Base-by-base conservation (phyloP, 2,888 invertebrate species). In the Endomychus coccineus region DNA sequence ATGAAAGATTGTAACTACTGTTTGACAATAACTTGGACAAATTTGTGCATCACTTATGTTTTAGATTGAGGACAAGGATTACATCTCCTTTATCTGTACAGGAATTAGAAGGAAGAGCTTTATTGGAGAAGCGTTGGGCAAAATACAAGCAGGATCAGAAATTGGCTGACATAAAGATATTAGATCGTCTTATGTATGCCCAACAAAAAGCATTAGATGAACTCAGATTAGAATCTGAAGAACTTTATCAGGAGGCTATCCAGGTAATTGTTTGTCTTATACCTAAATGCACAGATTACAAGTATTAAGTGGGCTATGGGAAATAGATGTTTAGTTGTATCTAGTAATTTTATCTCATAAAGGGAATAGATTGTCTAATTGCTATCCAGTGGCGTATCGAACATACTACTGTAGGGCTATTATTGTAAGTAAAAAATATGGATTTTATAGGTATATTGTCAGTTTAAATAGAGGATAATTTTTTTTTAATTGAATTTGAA, bases 241-340 rank as follows among this genome's bases (percentile, higher is more conserved):
- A 88, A 22, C 70, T 96, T 1, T 96, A 94, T 62, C 74, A 82
- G 58, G 83, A 82, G 58, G 94, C 95, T 10, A 77, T 92, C 45
- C 74, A 81, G 75, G 85, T 85, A 65, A 51, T 43, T 45, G 10
- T n/a, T 32, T 36, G 31, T 16, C 11, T n/a, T n/a, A n/a, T n/a
- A n/a, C n/a, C n/a, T n/a, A n/a, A n/a, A n/a, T n/a, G 15, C 22
- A 16, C 17, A 4, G 5, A 14, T 16, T 33, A 10, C 17, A 34
- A 24, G 25, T 17, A 25, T 31, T n/a, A n/a, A n/a, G n/a, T n/a
- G n/a, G n/a, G n/a, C n/a, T n/a, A n/a, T n/a, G n/a, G n/a, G n/a
- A n/a, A n/a, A n/a, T n/a, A n/a, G n/a, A n/a, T n/a, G n/a, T n/a
- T n/a, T n/a, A n/a, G n/a, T n/a, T n/a, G n/a, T n/a, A n/a, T n/a